Conservation (phyloP, 53 echinoderm and acorn worm genomes). For the Stichopus horrens region DNA sequence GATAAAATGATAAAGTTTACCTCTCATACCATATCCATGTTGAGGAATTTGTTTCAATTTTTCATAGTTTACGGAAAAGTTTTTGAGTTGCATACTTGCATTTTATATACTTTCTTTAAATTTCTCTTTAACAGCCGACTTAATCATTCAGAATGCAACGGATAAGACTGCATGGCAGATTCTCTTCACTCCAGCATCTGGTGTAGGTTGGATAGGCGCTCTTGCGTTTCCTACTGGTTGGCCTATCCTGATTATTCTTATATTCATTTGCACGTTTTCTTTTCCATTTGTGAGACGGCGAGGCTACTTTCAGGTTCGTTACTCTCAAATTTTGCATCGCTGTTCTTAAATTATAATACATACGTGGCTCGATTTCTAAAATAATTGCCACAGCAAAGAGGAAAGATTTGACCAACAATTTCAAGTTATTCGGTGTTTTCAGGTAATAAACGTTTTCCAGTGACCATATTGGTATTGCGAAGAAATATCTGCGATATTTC, state of each 20-base stretch:
- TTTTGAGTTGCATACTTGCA: no score
- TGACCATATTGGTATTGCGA: no score
- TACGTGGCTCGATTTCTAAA: background rate
- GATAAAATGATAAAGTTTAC: no score
- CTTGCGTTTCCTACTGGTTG: constrained; percentile 69
- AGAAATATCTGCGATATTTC: background rate
- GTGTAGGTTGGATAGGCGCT: constrained; percentile 72
- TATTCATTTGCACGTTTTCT: constrained; percentile 71
- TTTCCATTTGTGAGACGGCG: constrained; percentile 73
- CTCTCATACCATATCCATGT: no score
- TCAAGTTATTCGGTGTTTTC: no score
- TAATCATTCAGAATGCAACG: constrained; percentile 12
- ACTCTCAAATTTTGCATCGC: background rate
- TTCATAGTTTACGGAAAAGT: no score
- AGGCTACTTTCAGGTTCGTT: constrained; percentile 87
- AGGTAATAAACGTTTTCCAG: no score
- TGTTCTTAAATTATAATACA: background rate
- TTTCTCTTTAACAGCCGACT: constrained; percentile 2
- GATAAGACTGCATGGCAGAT: constrained; percentile 51
- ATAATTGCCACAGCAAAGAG: no score
- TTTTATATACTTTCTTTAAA: no score
- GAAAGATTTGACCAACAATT: no score
- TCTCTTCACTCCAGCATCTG: constrained; percentile 56
- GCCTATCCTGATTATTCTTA: constrained; percentile 52
- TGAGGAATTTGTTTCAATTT: no score